These are phyloP conservation scores for Gastracanthus pulcherrimus DNA, from an alignment of 2,888 invertebrate genomes.

Conservation along the genomic window DNA sequence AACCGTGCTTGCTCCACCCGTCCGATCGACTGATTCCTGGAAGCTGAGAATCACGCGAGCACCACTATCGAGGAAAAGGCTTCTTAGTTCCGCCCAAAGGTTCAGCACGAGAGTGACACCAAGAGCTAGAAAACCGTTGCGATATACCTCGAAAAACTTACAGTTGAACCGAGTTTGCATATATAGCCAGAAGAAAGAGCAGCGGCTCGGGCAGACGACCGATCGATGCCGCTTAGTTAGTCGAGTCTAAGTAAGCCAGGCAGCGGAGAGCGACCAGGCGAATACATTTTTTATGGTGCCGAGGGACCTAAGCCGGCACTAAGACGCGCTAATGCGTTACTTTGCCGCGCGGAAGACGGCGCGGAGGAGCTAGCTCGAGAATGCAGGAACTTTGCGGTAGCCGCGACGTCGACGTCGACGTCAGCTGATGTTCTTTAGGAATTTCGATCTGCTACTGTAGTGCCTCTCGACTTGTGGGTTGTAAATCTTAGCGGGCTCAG, in stretches of 20 bases:
- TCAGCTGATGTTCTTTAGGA: background rate
- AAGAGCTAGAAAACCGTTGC: background rate
- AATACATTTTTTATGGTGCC: constrained; percentile 4
- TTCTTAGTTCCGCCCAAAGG: background rate
- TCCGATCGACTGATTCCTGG: background rate
- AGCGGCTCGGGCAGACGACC: background rate
- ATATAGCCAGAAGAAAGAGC: background rate
- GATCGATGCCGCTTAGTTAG: background rate
- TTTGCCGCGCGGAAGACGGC: background rate
- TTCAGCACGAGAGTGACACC: background rate
- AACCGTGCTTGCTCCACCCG: background rate
- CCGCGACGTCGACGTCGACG: no score
- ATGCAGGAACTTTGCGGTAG: no score
- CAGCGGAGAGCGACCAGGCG: no score
- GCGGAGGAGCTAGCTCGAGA: no score
- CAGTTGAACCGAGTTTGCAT: background rate
- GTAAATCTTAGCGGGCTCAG: background rate
- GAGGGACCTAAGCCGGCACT: background rate
- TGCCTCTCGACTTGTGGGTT: background rate
- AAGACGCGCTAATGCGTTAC: constrained; percentile 1
- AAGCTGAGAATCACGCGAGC: background rate
- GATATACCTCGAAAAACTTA: background rate
- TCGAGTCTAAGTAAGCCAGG: background rate
- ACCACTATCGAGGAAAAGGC: background rate
- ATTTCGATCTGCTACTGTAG: background rate